phyloP scores from a whole-genome alignment of 2,888 invertebrate species.

The Ormyrus thymus region DNA sequence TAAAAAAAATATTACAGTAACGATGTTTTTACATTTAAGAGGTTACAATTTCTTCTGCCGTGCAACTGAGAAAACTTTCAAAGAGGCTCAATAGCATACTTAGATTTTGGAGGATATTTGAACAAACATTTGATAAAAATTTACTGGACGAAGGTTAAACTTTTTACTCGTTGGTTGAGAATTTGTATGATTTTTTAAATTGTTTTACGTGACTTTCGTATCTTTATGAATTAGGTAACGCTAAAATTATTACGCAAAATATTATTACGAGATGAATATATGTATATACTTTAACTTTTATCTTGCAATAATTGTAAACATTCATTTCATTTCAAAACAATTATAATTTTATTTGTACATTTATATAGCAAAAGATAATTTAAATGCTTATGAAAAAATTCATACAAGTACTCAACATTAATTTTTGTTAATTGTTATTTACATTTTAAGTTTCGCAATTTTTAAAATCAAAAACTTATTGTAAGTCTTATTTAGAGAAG shows the following conservation, averaged over 20 bases:
- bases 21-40: background rate
- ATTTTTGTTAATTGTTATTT: background rate
- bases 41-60: constrained; percentile 30
- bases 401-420: background rate
- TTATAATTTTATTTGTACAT: background rate
- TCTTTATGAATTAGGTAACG: too few relatives aligned
- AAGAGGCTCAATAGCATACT: constrained; percentile 32
- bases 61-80: constrained; percentile 32
- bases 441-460: background rate
- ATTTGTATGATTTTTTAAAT: constrained; percentile 24
- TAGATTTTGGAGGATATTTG: constrained; percentile 30
- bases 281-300: background rate
- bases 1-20: background rate
- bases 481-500: background rate
- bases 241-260: too few relatives aligned
- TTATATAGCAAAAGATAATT: constrained; percentile 2
- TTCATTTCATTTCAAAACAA: background rate
- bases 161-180: constrained; percentile 8
- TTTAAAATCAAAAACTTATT: constrained; percentile 16
- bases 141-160: constrained; percentile 1
- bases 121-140: constrained; percentile 20
- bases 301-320: background rate
- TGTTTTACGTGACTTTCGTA: background rate
- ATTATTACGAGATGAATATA: background rate
- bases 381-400: constrained; percentile 12